These are phyloP conservation scores for Epinephelus fuscoguttatus DNA, from an alignment of 2,113 vertebrate genomes.

Conservation along the genomic window DNA sequence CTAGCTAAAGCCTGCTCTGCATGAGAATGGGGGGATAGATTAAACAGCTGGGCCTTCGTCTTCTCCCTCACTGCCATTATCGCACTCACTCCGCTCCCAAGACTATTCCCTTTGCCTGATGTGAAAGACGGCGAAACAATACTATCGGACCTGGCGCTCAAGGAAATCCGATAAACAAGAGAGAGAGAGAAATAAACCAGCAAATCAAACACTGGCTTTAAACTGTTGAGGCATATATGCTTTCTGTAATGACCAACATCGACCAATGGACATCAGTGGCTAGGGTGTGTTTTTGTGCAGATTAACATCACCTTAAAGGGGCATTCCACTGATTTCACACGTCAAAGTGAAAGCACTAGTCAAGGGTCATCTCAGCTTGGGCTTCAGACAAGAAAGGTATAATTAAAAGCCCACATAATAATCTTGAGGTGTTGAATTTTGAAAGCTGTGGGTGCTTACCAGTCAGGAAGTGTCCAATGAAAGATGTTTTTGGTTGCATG, in stretches of 20 bases:
- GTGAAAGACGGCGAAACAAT: slow-evolving; percentile 44
- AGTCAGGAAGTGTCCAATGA: neutral
- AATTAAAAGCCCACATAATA: neutral
- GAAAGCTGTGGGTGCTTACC: neutral
- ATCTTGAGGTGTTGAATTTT: neutral
- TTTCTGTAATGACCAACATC: neutral
- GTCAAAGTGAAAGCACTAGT: neutral
- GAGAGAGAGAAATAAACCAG: slow-evolving; percentile 33
- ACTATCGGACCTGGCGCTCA: slow-evolving; percentile 33
- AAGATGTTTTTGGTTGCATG: neutral
- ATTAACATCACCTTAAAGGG: neutral
- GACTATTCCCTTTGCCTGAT: slow-evolving; percentile 41
- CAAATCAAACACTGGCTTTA: slow-evolving; percentile 12
- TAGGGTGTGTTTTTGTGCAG: neutral
- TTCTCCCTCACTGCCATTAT: slow-evolving; percentile 48
- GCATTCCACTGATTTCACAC: neutral
- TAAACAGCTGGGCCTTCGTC: slow-evolving; percentile 71
- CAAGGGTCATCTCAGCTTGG: too few relatives aligned
- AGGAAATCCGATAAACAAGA: slow-evolving; percentile 44
- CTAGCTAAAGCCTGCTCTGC: slow-evolving; percentile 63
- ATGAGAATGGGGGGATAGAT: slow-evolving; percentile 66
- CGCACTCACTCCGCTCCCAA: slow-evolving; percentile 21
- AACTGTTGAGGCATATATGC: neutral
- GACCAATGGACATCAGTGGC: neutral
- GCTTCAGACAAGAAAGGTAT: neutral